These are phyloP conservation scores for Peribatodes rhomboidaria DNA, from an alignment of 2,888 invertebrate genomes.

Conservation along the genomic window DNA sequence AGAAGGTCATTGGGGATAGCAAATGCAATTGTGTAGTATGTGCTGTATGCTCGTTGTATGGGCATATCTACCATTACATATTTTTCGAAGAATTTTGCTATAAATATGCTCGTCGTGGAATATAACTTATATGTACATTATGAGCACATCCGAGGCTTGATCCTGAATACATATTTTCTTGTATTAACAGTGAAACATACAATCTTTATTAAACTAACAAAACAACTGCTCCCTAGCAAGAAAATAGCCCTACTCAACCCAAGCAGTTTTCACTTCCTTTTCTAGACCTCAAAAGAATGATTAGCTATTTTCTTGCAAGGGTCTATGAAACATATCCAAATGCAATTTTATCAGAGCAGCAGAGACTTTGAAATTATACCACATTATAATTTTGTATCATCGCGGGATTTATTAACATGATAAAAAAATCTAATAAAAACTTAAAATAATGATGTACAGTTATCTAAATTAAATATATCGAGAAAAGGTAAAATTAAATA, in stretches of 20 bases:
- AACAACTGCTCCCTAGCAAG: neutral
- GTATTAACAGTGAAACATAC: constrained; percentile 4
- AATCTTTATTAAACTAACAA: neutral
- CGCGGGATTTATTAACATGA: constrained; percentile 11
- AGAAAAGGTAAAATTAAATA: constrained; percentile 10
- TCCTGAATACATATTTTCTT: constrained; percentile 6
- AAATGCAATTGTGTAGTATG: too few species aligned
- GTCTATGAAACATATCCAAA: neutral
- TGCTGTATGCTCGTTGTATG: too few species aligned
- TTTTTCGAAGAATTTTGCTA: neutral
- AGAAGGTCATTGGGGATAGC: too few species aligned
- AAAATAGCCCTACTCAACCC: neutral
- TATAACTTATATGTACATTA: constrained; percentile 52
- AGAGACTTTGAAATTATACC: constrained; percentile 12
- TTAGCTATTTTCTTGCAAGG: constrained; percentile 8
- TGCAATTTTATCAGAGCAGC: neutral
- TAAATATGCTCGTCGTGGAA: constrained; percentile 9
- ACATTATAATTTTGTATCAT: neutral
- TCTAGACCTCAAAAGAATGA: too few species aligned
- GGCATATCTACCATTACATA: too few species aligned
- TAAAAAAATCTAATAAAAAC: constrained; percentile 14
- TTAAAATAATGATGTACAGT: constrained; percentile 22
- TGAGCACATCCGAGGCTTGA: constrained; percentile 39
- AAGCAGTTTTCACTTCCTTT: neutral
- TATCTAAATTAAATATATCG: constrained; percentile 19